phyloP scores from a whole-genome alignment of 2,888 invertebrate genomes.

The Oegoconia quadripuncta region DNA sequence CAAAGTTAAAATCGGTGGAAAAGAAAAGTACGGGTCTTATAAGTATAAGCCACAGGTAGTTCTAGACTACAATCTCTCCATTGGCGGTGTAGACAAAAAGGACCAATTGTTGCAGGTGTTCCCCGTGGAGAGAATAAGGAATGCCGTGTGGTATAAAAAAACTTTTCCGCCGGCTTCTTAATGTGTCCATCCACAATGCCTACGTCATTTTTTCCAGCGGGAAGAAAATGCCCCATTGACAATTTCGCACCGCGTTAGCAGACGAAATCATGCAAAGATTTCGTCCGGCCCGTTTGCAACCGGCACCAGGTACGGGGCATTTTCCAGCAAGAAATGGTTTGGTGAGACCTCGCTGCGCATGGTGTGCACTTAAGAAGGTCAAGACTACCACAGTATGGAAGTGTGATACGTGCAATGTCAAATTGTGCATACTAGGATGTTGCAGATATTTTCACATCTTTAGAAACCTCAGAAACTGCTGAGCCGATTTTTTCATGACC shows the following conservation, averaged over 20 bases:
- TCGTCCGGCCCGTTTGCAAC: background rate
- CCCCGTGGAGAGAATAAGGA: constrained; percentile 1
- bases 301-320: background rate
- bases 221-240: background rate
- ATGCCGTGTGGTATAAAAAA: constrained; percentile 12
- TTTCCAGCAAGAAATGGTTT: background rate
- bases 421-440: constrained; percentile 3
- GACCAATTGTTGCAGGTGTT: constrained; percentile 4
- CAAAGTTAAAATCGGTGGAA: constrained; percentile 4
- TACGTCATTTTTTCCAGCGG: background rate
- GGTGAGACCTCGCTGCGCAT: background rate
- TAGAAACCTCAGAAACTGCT: too few species aligned
- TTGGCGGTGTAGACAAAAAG: constrained; percentile 11
- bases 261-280: too few species aligned
- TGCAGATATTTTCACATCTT: too few species aligned
- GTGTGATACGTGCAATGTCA: constrained; percentile 3
- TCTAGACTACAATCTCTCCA: constrained; percentile 8
- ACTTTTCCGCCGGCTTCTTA: constrained; percentile 6
- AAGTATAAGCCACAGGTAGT: constrained; percentile 3
- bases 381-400: constrained; percentile 1
- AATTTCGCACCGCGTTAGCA: background rate
- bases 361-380: background rate
- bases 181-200: background rate
- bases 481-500: too few species aligned
- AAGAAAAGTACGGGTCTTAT: constrained; percentile 1